Evolutionary conservation across 2,888 invertebrate genomes (phyloP), one percentile per base, ranked within the genome.

Genomic region (Agelastica alni): DNA sequence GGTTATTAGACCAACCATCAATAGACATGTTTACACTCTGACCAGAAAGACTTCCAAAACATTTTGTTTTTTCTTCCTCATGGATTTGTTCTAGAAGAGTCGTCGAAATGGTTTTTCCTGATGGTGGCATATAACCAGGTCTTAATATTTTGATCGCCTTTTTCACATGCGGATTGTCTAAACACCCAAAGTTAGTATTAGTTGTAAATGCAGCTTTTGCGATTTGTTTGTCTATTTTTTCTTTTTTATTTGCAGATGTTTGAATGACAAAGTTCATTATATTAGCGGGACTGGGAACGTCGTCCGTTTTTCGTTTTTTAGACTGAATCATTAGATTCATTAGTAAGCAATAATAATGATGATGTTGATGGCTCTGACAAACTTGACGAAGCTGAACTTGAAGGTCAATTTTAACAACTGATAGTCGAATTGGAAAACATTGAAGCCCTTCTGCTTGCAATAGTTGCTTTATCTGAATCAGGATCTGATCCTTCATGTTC

Each of bases 1-100:
- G 60, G 16, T 58, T 37, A 42, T 60, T 60, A 31, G 55, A 53
- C 58, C 60, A 62, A 18, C 56, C 60, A 53, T 47, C 26, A 47
- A 47, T 47, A 37, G 47, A 47, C 47, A 47, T 46, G 36, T 34
- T 46, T 36, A 36, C 46, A 36, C 22, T 18, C 39, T 47, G 39
- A 26, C 39, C 39, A 37, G 34, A 34, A 32, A 45, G 46, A 34
- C 22, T 22, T 32, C 13, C 20, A 22, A 22, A 34, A 46, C 36
- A 46, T 34, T 46, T 46, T 46, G 20, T 20, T 30, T 44, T 34
- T 46, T 46, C 46, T 9, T 46, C 46, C 36, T 46, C 34, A 20
- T 34, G 14, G 18, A 46, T 20, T 46, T 34, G 13, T 32, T 46
- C 46, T 34, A 37, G 17, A 47, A 28, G 30, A 37, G 28, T 47